Base-by-base conservation (phyloP, 1,140 invertebrate genomes). In the Caenorhabditis briggsae region DNA sequence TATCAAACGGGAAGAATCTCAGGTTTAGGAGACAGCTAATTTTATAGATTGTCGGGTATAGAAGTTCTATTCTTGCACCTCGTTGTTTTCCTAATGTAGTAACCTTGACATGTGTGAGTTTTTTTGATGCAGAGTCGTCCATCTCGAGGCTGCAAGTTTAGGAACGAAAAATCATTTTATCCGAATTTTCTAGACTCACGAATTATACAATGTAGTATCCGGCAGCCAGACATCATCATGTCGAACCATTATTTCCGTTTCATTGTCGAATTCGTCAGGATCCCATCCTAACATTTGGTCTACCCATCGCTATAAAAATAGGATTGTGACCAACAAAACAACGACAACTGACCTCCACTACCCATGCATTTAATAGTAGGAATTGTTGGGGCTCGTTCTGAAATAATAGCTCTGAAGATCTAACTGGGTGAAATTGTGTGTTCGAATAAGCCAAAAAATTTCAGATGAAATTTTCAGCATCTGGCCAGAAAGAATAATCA, bases 21-120 rank as follows among this genome's bases (percentile, higher is more conserved):
- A 90, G 82, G 84, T 90, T 85, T n/a, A 90, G 84, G 53, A 90
- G 91, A 86, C 90, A 91, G 25, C 87, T 86, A 23, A 90, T 90
- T 61, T 91, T 91, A 65, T 90, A 92, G 11, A 91, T 84, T 14
- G 90, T 92, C 25, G 90, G 90, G 74, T 91, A 92, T 14, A 92
- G 83, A 18, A 91, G 58, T 43, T 90, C 89, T 9, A 90, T 87
- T 33, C 86, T 46, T 14, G 88, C 85, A 48, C 89, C 89, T 43
- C 85, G 83, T 12, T 74, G 53, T 46, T 88, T 82, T 14, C 87
- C 83, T 18, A 61, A 23, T 16, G 89, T 90, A 0, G 86, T 89
- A 1, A 91, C 59, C 82, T 91, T 91, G 1, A 88, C 89, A 82
- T 86, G 89, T 14, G 88, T 70, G 11, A 91, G 83, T 41, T 91